Percentiles rank a stretch among this genome's conserved stretches.
These are phyloP conservation scores for Cnemophilus loriae DNA, from an alignment of 2,113 vertebrate species.

Conservation along the genomic window DNA sequence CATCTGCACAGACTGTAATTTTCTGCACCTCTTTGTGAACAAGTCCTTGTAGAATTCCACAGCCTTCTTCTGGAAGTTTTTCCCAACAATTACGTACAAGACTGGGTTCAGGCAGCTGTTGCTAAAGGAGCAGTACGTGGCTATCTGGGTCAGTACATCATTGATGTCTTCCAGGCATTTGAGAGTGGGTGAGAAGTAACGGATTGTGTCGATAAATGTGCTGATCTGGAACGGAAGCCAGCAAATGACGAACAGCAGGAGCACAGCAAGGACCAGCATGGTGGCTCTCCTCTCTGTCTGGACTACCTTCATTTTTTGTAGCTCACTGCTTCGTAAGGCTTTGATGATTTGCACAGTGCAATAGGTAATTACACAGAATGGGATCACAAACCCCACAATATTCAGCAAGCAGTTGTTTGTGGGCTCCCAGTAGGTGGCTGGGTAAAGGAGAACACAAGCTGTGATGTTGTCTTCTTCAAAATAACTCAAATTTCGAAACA, in stretches of 20 bases:
- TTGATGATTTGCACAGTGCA: conserved; percentile 81
- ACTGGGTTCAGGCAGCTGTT: conserved; percentile 94
- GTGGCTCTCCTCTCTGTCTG: conserved; percentile 80
- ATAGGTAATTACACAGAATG: conserved; percentile 77
- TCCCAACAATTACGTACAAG: conserved; percentile 91
- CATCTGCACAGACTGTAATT: not conserved
- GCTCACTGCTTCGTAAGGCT: conserved; percentile 70
- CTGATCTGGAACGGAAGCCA: conserved; percentile 85
- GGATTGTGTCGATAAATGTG: conserved; percentile 76
- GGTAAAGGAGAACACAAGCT: conserved; percentile 78
- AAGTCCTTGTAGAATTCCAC: conserved; percentile 74
- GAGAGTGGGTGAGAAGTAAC: not conserved
- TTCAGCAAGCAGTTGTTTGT: conserved; percentile 76
- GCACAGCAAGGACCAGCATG: conserved; percentile 77
- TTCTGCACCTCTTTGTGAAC: not conserved
- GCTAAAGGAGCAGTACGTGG: conserved; percentile 80
- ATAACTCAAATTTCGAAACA: conserved; percentile 70
- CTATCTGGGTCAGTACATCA: conserved; percentile 78
- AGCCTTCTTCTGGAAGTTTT: conserved; percentile 90
- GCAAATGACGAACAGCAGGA: conserved; percentile 83
- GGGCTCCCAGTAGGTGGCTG: conserved; percentile 36
- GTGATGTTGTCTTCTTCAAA: conserved; percentile 48
- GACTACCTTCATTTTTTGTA: conserved; percentile 64
- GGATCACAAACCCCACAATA: conserved; percentile 82
- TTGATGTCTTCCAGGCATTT: conserved; percentile 61